Evolutionary conservation across 2,888 invertebrate genomes (phyloP), one percentile per base, ranked within the genome.

Genomic region (Adela reaumurella): DNA sequence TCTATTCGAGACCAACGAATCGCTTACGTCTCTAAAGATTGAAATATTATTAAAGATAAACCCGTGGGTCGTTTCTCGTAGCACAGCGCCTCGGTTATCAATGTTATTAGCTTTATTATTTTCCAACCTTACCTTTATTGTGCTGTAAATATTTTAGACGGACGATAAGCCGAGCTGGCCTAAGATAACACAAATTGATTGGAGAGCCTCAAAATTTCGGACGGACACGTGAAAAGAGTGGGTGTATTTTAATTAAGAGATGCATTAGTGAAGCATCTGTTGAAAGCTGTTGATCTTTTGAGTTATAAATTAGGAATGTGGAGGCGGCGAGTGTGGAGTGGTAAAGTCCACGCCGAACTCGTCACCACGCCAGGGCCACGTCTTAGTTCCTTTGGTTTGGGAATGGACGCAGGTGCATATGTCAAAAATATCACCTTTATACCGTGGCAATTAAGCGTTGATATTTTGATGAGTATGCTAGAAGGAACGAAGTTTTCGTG

Each of bases 131-230:
- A 68, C 64, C 62, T 76, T 74, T 64, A 76, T 74, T 68, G 67
- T 70, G 71, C 67, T 70, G 71, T 77, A 73, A 76, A 78, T 76
- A 76, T 73, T 77, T 73, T 70, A 76, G 70, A 63, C 61, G 3
- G 58, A 57, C 59, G 74, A 76, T 74, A 77, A 71, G 64, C 65
- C 71, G 64, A 65, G 61, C 62, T 60, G 60, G 61, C 59, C 59
- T 57, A 51, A 70, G 77, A 78, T 77, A 78, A 74, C 70, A 61
- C 68, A 70, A 76, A 74, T 74, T 76, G 76, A 76, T 74, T 70
- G 68, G 59, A 20, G 61, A 35, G 35, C 56, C 56, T 59, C 59
- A 59, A 57, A 59, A 59, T 65, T 68, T 65, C 61, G 62, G 65
- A 65, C 62, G 63, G 35, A 14, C 11, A 3, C 35, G 64, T 68